phyloP scores from a whole-genome alignment of 2,888 invertebrate genomes.

The Anodontia alba region DNA sequence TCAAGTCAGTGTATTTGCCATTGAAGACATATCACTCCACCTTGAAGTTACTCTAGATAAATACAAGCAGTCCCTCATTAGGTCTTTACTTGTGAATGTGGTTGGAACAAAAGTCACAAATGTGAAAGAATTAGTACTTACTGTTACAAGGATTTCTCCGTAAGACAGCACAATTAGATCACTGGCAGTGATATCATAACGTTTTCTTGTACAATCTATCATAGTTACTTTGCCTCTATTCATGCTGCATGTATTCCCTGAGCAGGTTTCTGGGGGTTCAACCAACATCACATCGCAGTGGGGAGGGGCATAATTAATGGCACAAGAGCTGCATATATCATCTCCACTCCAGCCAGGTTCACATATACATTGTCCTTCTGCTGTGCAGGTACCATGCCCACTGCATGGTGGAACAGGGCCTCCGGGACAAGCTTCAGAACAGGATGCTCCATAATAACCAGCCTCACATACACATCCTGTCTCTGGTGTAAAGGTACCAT shows the following conservation, averaged over 20 bases:
- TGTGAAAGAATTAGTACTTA: too few relatives aligned
- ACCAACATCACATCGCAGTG: neutral
- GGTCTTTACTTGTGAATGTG: too few relatives aligned
- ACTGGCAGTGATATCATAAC: neutral
- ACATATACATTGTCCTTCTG: constrained; percentile 66
- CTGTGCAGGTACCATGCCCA: constrained; percentile 71
- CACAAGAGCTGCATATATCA: neutral
- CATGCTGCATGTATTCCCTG: constrained; percentile 1
- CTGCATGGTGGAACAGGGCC: constrained; percentile 71
- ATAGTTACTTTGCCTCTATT: neutral
- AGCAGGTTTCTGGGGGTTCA: neutral
- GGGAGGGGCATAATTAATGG: neutral
- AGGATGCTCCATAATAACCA: constrained; percentile 70
- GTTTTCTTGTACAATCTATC: neutral
- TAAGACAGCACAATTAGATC: neutral
- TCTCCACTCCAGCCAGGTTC: constrained; percentile 68
- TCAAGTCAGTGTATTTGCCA: too few relatives aligned
- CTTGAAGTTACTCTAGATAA: too few relatives aligned
- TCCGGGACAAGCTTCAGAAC: constrained; percentile 71
- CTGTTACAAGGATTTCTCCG: neutral
- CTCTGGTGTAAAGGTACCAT: constrained; percentile 30
- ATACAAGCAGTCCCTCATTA: too few relatives aligned
- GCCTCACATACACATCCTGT: constrained; percentile 65
- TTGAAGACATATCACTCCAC: too few relatives aligned
- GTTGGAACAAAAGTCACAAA: too few relatives aligned